Base-by-base conservation (phyloP, 2,888 invertebrate genomes). In the Hyppa rectilinea region DNA sequence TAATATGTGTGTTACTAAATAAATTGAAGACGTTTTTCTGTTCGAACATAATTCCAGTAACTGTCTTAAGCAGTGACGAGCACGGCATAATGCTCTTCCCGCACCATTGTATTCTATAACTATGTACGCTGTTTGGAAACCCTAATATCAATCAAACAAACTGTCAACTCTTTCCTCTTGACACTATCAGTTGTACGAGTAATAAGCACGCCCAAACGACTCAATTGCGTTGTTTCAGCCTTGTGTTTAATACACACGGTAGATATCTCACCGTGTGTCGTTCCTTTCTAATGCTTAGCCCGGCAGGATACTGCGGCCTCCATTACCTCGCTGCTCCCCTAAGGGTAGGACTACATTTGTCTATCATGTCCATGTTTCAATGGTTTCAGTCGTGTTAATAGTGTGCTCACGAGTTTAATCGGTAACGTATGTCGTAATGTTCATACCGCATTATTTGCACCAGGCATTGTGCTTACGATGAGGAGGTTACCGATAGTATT, bases 231-330 rank as follows among this genome's bases (percentile, higher is more conserved):
- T 45, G 36, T 64, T 26, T 55, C 64, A 78, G 62, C 84, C 83
- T 83, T 84, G 82, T 74, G 45, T 72, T 68, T 78, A 82, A 78
- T 84, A 67, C 82, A 52, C 43, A 23, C 34, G 53, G 63, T 49
- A 45, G 58, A 56, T 78, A 55, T 75, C 47, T 56, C 26, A 10
- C 55, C 52, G 31, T 38, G 55, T 58, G 62, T 62, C 63, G 61
- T 62, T 65, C 79, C 81, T 71, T 81, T 81, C 82, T 79, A 81
- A 80, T 77, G 69, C 45, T 70, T 72, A 68, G 69, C 77, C 73
- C 71, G 74, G 31, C 75, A 78, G 81, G 82, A 81, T 78, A 83
- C 66, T 9, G 60, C 29, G 38, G 14, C 14, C 14, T 31, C 38
- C 52, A 62, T 38, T 31, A n/a, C 14, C 36, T 17, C 53, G 10